Evolutionary conservation across 2,113 vertebrate genomes (phyloP).

Genomic region (Collichthys lucidus): DNA sequence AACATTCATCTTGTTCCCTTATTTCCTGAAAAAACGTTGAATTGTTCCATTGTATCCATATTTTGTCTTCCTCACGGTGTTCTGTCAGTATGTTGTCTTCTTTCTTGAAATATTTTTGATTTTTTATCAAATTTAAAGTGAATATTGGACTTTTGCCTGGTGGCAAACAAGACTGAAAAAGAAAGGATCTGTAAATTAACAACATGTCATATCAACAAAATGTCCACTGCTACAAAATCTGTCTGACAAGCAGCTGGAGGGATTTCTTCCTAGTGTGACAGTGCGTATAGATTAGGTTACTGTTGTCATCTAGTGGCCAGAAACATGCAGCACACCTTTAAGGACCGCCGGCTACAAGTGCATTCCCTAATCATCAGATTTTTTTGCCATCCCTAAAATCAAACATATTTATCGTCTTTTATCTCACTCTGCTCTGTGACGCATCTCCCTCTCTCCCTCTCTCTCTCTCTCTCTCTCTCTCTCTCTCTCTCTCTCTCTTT

Average conservation of each 20-base stretch:
- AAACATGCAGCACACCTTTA: conserved; percentile 2
- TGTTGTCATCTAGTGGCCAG: conserved; percentile 70
- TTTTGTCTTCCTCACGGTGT: no score
- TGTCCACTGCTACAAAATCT: not conserved
- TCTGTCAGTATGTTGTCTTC: no score
- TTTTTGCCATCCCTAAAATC: not conserved
- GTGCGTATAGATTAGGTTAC: conserved; percentile 10
- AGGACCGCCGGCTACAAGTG: no score
- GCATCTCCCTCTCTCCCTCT: no score
- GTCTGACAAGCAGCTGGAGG: not conserved
- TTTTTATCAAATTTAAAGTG: not conserved
- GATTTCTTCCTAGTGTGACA: not conserved
- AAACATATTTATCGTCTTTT: not conserved
- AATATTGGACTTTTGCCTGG: not conserved
- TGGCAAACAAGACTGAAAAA: not conserved
- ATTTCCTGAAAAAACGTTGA: no score
- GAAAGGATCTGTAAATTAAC: not conserved
- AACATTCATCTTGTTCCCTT: no score
- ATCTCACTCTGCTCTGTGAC: not conserved
- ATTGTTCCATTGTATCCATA: no score
- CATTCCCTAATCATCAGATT: not conserved
- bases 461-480: no score
- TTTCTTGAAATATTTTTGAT: no score
- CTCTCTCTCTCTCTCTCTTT: not conserved
- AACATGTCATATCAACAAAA: not conserved